These are phyloP conservation scores for Zosterops hypoxanthus DNA, from an alignment of 2,113 vertebrate species.

Conservation along the genomic window DNA sequence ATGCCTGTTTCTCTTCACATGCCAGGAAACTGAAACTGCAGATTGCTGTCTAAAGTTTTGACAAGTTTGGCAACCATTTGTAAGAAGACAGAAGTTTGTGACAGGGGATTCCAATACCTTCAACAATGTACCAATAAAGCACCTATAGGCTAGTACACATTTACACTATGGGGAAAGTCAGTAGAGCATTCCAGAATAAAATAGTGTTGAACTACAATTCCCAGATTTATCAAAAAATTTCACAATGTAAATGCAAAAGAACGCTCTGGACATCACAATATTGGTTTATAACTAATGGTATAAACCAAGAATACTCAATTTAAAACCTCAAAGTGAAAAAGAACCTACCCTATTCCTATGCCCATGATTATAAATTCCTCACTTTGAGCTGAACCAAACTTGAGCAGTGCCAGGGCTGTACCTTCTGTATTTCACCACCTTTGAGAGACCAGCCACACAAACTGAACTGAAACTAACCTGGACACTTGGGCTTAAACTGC, in stretches of 20 bases:
- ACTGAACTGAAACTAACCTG: background rate
- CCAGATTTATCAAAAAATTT: background rate
- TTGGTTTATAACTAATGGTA: background rate
- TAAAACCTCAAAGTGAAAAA: background rate
- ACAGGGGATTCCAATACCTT: background rate
- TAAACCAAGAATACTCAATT: background rate
- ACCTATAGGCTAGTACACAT: background rate
- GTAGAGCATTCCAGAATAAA: background rate
- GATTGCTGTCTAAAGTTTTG: background rate
- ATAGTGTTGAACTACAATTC: background rate
- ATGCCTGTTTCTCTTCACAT: background rate
- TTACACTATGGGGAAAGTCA: background rate
- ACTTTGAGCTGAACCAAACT: background rate
- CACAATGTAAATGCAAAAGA: background rate
- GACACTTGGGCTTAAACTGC: background rate
- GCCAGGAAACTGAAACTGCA: background rate
- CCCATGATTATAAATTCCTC: background rate
- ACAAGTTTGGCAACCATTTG: background rate
- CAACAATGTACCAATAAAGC: background rate
- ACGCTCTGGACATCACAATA: background rate
- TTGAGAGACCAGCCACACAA: background rate
- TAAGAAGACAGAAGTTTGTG: background rate
- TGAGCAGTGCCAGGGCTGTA: background rate
- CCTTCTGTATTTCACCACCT: background rate
- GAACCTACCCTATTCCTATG: background rate